Evolutionary conservation across 2,888 invertebrate species (phyloP), one percentile per base, ranked within the genome.

Genomic region (Andrena dorsata): DNA sequence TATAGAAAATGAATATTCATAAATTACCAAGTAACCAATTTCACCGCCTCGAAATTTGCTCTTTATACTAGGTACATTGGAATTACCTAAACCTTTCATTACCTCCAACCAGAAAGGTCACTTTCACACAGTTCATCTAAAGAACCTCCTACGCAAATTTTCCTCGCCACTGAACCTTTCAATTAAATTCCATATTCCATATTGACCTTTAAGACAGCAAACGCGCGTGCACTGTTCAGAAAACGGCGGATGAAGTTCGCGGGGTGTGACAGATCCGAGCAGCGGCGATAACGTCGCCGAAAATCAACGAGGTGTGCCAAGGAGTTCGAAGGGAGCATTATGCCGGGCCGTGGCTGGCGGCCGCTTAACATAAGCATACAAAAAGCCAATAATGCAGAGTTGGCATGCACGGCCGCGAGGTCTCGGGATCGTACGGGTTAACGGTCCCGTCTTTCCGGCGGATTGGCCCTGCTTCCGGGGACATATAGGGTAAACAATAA

Each of bases 401-500:
- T 91, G 90, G 92, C 90, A 92, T 92, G 91, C 92, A 91, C 88
- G 91, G 90, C 88, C 91, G 92, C 91, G 92, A 93, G 93, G 93
- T 93, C 88, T 86, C 91, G 92, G 88, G 93, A 92, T 93, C 93
- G 93, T 85, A 89, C 91, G 93, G 93, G 93, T 93, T 93, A 93
- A 94, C 91, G 93, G 93, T 93, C 93, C 90, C 91, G 92, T 90
- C 93, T 93, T 94, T 93, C 93, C 93, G 93, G 90, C 92, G 93
- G 92, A 92, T 92, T 93, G 92, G 92, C 92, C 93, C 92, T 92
- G 91, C 93, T 94, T 93, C 94, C 93, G 94, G 93, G 90, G 93
- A 93, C 93, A 93, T 93, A 93, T 94, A 94, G 93, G 93, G 93
- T 93, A 93, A 92, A 93, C 93, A 93, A 93, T 93, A 89, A 92